phyloP scores from a whole-genome alignment of 2,797 vertebrate genomes.

The Lycodopsis pacificus region DNA sequence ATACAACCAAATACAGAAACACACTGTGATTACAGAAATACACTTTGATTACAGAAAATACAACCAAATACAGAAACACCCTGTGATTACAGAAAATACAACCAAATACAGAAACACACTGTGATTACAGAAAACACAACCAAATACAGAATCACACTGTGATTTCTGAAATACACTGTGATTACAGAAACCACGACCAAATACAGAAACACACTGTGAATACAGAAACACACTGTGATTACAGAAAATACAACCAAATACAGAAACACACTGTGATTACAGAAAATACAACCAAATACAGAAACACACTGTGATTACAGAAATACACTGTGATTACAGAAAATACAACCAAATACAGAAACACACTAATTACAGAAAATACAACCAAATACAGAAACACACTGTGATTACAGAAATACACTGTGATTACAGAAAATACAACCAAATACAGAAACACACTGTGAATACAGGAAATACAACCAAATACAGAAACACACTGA shows the following conservation, averaged over 20 bases:
- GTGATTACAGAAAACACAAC: neutral
- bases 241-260: neutral
- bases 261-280: neutral
- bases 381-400: neutral
- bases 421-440: neutral
- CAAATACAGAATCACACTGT: too few species aligned
- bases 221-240: neutral
- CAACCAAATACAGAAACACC: neutral
- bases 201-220: neutral
- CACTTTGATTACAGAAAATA: too few species aligned
- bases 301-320: too few species aligned
- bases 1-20: neutral
- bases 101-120: neutral
- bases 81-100: too few species aligned
- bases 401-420: neutral
- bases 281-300: neutral
- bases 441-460: neutral
- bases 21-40: neutral
- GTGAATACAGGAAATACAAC: too few species aligned
- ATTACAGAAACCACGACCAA: neutral
- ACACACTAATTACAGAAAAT: neutral
- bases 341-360: neutral
- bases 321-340: neutral
- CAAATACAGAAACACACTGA: too few species aligned
- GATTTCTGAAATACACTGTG: too few species aligned